Conservation (phyloP, 2,888 invertebrate species). For the Drosophila peninsularis region DNA sequence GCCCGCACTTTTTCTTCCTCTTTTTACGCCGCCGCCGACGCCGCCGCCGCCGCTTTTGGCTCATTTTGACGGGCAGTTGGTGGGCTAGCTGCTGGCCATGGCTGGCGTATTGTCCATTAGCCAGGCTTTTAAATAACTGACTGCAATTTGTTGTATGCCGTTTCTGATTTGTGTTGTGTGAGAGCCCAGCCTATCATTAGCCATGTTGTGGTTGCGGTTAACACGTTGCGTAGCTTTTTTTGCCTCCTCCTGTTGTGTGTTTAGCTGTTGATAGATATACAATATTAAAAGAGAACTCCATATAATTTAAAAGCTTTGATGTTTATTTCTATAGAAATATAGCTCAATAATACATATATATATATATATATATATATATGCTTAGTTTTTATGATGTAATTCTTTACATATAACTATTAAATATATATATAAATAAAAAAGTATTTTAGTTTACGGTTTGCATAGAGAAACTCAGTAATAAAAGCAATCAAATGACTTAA, state of each 20-base stretch:
- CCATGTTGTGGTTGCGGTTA: slow-evolving; percentile 35
- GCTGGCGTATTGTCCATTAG: slow-evolving; percentile 29
- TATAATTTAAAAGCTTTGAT: background rate
- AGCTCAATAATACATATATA: background rate
- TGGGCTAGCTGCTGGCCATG: slow-evolving; percentile 3
- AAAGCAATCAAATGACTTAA: slow-evolving; percentile 67
- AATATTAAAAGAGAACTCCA: background rate
- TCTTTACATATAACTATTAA: slow-evolving; percentile 4
- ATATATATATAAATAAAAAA: background rate
- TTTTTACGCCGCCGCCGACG: background rate
- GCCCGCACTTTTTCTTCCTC: slow-evolving; percentile 4
- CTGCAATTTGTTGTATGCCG: slow-evolving; percentile 54
- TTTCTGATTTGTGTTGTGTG: slow-evolving; percentile 35
- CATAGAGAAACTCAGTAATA: slow-evolving; percentile 14
- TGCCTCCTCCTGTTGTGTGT: background rate
- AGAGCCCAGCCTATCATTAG: slow-evolving; percentile 19
- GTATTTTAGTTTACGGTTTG: background rate
- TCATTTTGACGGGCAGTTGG: slow-evolving; percentile 44
- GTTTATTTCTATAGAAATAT: background rate
- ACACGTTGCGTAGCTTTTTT: slow-evolving; percentile 16
- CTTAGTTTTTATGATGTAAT: background rate
- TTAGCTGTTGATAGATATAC: background rate
- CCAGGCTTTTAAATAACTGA: slow-evolving; percentile 50
- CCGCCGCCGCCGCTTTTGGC: slow-evolving; percentile 19
- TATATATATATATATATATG: too few relatives aligned